Conservation (phyloP, 2,888 invertebrate genomes). For the Lacanobia oleracea region DNA sequence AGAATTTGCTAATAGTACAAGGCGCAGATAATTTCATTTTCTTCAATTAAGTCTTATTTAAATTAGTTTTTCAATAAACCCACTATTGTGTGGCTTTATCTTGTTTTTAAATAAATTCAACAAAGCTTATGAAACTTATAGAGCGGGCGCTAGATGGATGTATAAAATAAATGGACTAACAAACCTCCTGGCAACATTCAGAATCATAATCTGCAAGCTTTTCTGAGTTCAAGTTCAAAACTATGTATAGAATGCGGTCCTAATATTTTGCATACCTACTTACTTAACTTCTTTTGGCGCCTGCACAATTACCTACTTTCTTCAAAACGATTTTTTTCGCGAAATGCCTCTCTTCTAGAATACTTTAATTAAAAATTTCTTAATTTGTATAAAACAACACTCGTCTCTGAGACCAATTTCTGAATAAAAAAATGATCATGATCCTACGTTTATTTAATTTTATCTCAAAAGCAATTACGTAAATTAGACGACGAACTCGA, state of each 20-base stretch:
- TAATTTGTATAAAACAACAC: not conserved
- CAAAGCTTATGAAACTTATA: too few relatives aligned
- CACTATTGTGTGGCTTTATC: not conserved
- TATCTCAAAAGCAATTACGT: slow-evolving; percentile 17
- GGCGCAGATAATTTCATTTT: not conserved
- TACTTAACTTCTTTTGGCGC: too few relatives aligned
- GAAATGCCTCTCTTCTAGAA: not conserved
- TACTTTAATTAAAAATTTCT: not conserved
- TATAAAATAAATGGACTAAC: too few relatives aligned
- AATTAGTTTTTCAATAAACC: not conserved
- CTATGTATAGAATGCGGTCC: too few relatives aligned
- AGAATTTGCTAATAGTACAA: not conserved
- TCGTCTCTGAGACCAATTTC: not conserved
- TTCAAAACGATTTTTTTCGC: not conserved
- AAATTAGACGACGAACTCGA: slow-evolving; percentile 21
- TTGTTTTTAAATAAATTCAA: not conserved
- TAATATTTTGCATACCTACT: too few relatives aligned
- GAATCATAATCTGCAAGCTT: too few relatives aligned
- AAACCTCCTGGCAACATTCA: too few relatives aligned
- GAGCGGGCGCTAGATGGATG: too few relatives aligned
- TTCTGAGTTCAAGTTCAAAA: too few relatives aligned
- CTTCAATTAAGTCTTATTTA: too few relatives aligned
- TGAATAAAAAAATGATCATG: not conserved
- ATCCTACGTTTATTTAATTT: not conserved
- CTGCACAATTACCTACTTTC: not conserved